These are phyloP conservation scores for Drosophila rhopaloa DNA, from an alignment of 1,140 invertebrate species.

Conservation along the genomic window DNA sequence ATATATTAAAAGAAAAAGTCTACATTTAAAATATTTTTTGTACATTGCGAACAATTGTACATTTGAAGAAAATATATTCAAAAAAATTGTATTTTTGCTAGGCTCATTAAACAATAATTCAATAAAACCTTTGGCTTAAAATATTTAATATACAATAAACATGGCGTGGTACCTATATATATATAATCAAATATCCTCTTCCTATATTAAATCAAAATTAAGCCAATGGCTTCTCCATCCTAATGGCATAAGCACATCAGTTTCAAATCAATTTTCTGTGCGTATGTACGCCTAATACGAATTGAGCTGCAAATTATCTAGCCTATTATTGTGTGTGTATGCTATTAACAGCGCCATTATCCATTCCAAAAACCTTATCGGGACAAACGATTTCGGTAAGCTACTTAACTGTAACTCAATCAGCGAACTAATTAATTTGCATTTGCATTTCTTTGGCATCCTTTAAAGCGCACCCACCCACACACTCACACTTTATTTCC, in stretches of 20 bases:
- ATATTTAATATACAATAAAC: no score
- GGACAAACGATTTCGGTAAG: slow-evolving; percentile 28
- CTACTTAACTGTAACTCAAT: slow-evolving; percentile 53
- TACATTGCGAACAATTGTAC: no score
- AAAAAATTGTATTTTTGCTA: no score
- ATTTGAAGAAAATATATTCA: no score
- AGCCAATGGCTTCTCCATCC: not conserved
- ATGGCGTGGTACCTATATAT: not conserved
- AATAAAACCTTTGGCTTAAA: no score
- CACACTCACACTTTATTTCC: not conserved
- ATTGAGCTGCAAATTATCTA: slow-evolving; percentile 2
- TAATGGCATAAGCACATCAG: not conserved
- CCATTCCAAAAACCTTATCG: slow-evolving; percentile 29
- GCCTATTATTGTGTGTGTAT: slow-evolving; percentile 8
- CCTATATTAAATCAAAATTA: not conserved
- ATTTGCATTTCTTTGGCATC: slow-evolving; percentile 60
- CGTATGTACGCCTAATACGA: not conserved
- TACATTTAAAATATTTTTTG: no score
- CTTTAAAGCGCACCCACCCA: slow-evolving; percentile 2
- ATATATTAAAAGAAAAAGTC: no score
- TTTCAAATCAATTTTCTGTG: slow-evolving; percentile 5
- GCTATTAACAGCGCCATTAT: slow-evolving; percentile 32
- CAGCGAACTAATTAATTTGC: slow-evolving; percentile 69
- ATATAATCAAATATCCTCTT: not conserved
- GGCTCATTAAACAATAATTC: no score